phyloP scores from a whole-genome alignment of 1,140 invertebrate genomes.

The Gonioctena quinquepunctata region DNA sequence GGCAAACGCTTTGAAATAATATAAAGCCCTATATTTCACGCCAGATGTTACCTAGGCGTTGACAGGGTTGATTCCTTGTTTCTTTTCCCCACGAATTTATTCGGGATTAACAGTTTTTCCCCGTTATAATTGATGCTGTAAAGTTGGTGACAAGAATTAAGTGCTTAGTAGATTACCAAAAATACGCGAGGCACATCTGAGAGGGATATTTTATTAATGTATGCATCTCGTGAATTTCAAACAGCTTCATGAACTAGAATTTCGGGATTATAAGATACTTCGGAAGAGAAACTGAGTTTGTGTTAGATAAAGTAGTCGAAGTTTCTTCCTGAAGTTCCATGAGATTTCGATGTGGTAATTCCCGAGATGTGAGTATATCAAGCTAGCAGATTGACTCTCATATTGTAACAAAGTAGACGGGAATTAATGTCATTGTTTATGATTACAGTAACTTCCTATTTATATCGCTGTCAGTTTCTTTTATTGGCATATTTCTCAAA shows the following conservation, averaged over 20 bases:
- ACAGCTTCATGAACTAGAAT: background rate
- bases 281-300: too few relatives aligned
- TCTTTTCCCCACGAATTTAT: background rate
- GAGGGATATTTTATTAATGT: background rate
- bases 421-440: too few relatives aligned
- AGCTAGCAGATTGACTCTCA: too few relatives aligned
- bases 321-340: too few relatives aligned
- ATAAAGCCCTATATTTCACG: conserved; percentile 1
- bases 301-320: too few relatives aligned
- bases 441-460: too few relatives aligned
- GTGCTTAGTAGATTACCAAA: background rate
- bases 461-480: too few relatives aligned
- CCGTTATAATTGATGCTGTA: conserved; percentile 3
- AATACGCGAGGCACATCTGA: background rate
- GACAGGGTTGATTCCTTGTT: background rate
- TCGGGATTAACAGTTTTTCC: conserved; percentile 4
- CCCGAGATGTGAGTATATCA: too few relatives aligned
- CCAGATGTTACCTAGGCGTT: conserved; percentile 7
- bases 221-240: background rate
- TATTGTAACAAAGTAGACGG: too few relatives aligned
- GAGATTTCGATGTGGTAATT: too few relatives aligned
- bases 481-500: too few relatives aligned
- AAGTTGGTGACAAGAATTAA: background rate
- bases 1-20: background rate
- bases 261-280: background rate